phyloP scores from a whole-genome alignment of 2,113 vertebrate species.

The Mohoua ochrocephala region DNA sequence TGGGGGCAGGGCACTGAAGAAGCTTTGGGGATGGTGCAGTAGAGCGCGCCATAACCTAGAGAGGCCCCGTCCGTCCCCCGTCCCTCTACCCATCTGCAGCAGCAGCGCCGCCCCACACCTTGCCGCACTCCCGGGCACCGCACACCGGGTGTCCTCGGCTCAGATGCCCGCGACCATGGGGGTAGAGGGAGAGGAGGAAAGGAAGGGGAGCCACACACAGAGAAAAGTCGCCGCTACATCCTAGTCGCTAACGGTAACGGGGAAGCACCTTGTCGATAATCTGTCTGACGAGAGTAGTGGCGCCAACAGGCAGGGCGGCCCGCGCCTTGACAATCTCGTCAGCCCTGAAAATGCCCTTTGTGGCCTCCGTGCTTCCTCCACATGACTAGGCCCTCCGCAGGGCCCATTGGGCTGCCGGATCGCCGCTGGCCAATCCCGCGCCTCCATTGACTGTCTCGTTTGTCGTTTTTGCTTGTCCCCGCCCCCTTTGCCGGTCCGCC shows the following conservation, averaged over 20 bases:
- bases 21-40: not conserved
- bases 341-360: too few species aligned
- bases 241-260: not conserved
- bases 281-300: too few species aligned
- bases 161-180: too few species aligned
- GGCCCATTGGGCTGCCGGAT: not conserved
- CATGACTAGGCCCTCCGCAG: not conserved
- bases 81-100: not conserved
- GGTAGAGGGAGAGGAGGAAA: slow-evolving; percentile 60
- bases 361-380: not conserved
- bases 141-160: not conserved
- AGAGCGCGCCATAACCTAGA: not conserved
- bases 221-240: not conserved
- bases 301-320: too few species aligned
- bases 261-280: too few species aligned
- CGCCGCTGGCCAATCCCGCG: not conserved
- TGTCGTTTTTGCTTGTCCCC: not conserved
- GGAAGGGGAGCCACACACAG: not conserved
- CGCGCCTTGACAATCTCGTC: too few species aligned
- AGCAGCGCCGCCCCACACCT: not conserved
- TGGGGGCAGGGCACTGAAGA: not conserved
- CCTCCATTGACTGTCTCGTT: not conserved
- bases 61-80: not conserved
- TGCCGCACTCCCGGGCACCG: not conserved
- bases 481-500: not conserved